These are phyloP conservation scores for Pangasius larnaudii DNA, from an alignment of 2,797 vertebrate species.

Conservation along the genomic window DNA sequence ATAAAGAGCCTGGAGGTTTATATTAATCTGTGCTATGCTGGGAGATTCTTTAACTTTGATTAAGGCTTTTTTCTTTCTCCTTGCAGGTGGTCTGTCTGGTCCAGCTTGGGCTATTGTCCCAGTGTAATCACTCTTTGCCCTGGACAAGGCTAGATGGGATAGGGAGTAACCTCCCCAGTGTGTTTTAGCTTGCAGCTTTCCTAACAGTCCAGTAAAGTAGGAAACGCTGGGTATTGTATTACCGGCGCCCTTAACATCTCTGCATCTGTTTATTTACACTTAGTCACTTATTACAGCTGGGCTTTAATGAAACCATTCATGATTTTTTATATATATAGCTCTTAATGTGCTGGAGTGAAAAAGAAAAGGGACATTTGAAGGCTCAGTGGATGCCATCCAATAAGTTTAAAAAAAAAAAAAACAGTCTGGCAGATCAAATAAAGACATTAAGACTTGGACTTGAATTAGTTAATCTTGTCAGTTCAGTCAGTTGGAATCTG, in stretches of 20 bases:
- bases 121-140: conserved; percentile 68
- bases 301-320: conserved; percentile 52
- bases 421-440: conserved; percentile 24
- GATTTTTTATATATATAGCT: conserved; percentile 44
- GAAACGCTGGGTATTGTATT: conserved; percentile 48
- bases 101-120: conserved; percentile 74
- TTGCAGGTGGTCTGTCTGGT: conserved; percentile 68
- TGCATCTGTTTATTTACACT: conserved; percentile 60
- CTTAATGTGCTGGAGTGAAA: conserved; percentile 47
- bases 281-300: conserved; percentile 52
- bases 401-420: conserved; percentile 10
- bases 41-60: conserved; percentile 73
- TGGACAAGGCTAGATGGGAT: conserved; percentile 67
- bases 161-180: conserved; percentile 55
- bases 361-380: conserved; percentile 49
- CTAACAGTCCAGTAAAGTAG: conserved; percentile 37
- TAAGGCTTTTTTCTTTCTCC: conserved; percentile 70
- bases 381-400: conserved; percentile 29
- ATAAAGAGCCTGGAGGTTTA: conserved; percentile 61
- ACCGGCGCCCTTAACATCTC: conserved; percentile 45
- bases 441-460: conserved; percentile 1
- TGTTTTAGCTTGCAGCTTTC: conserved; percentile 47
- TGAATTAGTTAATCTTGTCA: conserved; percentile 16
- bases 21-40: conserved; percentile 77
- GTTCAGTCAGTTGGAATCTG: neutral